Evolutionary conservation across 2,797 vertebrate genomes (phyloP), one percentile per base, ranked within the genome.

Genomic region (Acanthurus leucopareius): DNA sequence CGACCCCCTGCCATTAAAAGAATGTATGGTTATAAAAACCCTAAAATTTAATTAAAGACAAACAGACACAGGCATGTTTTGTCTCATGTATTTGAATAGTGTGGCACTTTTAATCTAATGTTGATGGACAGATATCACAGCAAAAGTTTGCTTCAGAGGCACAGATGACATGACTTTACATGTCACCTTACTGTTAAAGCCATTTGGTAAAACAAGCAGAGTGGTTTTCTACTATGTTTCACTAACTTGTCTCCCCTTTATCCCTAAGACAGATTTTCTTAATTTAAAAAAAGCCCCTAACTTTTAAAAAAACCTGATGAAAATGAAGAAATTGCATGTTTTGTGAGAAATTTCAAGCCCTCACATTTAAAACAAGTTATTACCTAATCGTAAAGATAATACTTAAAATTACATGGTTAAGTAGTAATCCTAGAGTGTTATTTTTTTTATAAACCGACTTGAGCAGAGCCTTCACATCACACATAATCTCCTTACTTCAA

Each of bases 61-160:
- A 66, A 71, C 20, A 61, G 15, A 70, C 49, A 63, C 17, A 22
- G n/a, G 3, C 57, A 61, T 4, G 35, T 65, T 22, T 66, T 52
- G 10, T 71, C 47, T 65, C 2, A 51, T 13, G 40, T 5, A 10
- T 32, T 25, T 42, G 2, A 62, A 40, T 49, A 52, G 47, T 56
- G n/a, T 80, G 28, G 58, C 59, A 54, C 38, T 52, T 61, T 67
- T 19, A 16, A 28, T 48, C 40, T 82, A 58, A 88, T 84, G 11
- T 38, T 4, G 0, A 47, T 40, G 65, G 86, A 83, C 77, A 79
- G 63, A 32, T 38, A 40, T 44, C 61, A 70, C 16, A 7, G 47
- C 28, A 7, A 19, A 28, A 11, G 64, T 77, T 57, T 16, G 51
- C 66, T 69, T 85, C 48, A 57, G 48, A 77, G 70, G 67, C 53